These are phyloP conservation scores for Scytalopus superciliaris DNA, from an alignment of 2,113 vertebrate species.

Conservation along the genomic window DNA sequence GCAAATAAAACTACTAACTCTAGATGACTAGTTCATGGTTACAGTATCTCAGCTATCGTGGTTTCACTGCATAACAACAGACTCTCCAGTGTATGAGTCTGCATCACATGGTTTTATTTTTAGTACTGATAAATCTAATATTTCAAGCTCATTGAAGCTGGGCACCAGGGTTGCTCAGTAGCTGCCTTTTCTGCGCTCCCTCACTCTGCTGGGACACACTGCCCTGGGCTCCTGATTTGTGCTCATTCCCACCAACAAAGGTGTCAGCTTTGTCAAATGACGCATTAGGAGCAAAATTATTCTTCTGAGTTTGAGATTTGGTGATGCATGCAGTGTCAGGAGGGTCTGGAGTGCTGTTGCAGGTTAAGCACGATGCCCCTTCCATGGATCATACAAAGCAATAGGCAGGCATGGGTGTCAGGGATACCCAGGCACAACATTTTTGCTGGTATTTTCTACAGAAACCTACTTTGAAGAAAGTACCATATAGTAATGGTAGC, in stretches of 20 bases:
- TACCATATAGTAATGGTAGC: not conserved
- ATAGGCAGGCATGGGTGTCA: accelerated
- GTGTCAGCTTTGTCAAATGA: not conserved
- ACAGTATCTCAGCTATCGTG: not conserved
- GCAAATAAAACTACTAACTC: not conserved
- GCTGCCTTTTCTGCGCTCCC: not conserved
- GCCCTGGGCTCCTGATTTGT: accelerated
- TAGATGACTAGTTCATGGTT: not conserved
- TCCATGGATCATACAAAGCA: not conserved
- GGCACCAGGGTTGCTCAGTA: not conserved
- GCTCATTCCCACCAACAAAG: accelerated
- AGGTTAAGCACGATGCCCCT: not conserved
- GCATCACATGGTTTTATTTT: conserved; percentile 38
- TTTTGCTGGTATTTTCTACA: not conserved
- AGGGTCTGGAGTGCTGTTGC: accelerated
- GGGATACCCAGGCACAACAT: not conserved
- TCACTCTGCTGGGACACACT: not conserved
- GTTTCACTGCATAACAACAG: not conserved
- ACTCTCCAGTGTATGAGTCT: not conserved
- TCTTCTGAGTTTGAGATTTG: not conserved
- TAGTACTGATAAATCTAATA: conserved; percentile 13
- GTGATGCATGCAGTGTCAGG: not conserved
- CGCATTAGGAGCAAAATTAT: accelerated
- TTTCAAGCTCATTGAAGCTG: not conserved
- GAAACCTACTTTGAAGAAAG: not conserved